phyloP scores from a whole-genome alignment of 2,113 vertebrate species.

The Amphiprion ocellaris region DNA sequence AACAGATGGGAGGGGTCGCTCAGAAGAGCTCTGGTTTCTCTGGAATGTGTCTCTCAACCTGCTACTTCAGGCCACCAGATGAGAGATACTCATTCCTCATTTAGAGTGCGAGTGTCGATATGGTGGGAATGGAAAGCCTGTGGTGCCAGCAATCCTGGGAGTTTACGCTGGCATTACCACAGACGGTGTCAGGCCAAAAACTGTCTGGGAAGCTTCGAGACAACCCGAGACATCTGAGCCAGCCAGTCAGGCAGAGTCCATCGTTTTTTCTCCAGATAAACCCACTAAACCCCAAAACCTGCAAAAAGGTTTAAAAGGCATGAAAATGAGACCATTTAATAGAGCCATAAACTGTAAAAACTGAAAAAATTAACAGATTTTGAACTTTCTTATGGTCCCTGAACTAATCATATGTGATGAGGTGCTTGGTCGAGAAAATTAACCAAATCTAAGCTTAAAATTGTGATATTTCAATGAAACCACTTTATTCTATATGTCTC shows the following conservation, averaged over 20 bases:
- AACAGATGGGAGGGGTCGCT: constrained; percentile 1
- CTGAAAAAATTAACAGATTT: too few relatives aligned
- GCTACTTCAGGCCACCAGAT: constrained; percentile 65
- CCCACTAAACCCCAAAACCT: too few relatives aligned
- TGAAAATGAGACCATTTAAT: too few relatives aligned
- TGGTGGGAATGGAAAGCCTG: constrained; percentile 40
- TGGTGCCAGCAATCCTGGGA: constrained; percentile 41
- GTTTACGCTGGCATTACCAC: constrained; percentile 47
- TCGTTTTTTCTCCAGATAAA: neutral
- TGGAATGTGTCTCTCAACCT: constrained; percentile 67
- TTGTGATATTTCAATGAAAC: too few relatives aligned
- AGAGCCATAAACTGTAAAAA: too few relatives aligned
- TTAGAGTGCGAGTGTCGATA: constrained; percentile 34
- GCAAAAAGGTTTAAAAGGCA: too few relatives aligned
- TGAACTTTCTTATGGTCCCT: too few relatives aligned
- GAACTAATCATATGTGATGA: too few relatives aligned
- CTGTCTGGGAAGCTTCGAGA: constrained; percentile 9
- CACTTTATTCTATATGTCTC: too few relatives aligned
- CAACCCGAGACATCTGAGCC: constrained; percentile 6
- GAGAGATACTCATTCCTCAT: constrained; percentile 71
- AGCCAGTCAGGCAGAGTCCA: neutral
- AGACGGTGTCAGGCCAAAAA: constrained; percentile 34
- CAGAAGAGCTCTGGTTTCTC: constrained; percentile 57
- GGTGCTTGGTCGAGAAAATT: too few relatives aligned
- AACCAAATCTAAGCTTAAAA: too few relatives aligned